These are phyloP conservation scores for Leptinotarsa haldemani DNA, from an alignment of 2,888 invertebrate genomes.

Conservation along the genomic window DNA sequence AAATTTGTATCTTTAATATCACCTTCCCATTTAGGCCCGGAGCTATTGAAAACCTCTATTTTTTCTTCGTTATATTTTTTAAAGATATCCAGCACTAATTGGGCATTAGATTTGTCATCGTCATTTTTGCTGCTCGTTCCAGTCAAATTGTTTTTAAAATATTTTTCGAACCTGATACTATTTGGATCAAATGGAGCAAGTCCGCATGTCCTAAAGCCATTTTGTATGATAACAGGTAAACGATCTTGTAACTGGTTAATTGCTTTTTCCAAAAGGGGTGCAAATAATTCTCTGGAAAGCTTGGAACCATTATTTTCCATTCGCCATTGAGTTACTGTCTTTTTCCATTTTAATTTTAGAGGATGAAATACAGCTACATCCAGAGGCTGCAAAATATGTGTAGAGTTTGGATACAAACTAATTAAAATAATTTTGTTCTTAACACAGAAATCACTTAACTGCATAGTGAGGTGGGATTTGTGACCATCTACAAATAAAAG, in stretches of 20 bases:
- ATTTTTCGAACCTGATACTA: neutral
- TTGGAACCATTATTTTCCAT: neutral
- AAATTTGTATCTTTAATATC: slow-evolving; percentile 7
- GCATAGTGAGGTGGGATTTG: slow-evolving; percentile 14
- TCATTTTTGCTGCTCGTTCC: neutral
- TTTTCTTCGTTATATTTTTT: neutral
- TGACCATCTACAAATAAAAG: slow-evolving; percentile 22
- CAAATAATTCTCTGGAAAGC: no score
- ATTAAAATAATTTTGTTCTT: slow-evolving; percentile 14
- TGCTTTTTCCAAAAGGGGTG: no score
- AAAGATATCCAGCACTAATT: neutral
- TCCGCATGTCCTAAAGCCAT: neutral
- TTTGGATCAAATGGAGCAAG: neutral
- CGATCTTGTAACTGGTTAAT: no score
- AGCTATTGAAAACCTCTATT: slow-evolving; percentile 3
- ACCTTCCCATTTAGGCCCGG: slow-evolving; percentile 8
- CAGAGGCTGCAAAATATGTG: slow-evolving; percentile 7
- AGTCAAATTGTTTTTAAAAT: neutral
- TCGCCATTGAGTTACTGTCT: neutral
- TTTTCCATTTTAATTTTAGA: neutral
- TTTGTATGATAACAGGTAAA: neutral
- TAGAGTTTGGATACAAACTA: slow-evolving; percentile 4
- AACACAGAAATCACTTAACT: slow-evolving; percentile 10
- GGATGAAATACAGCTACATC: neutral
- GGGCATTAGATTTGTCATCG: neutral